Conservation (phyloP, 1,140 invertebrate genomes). For the Pectinophora gossypiella region DNA sequence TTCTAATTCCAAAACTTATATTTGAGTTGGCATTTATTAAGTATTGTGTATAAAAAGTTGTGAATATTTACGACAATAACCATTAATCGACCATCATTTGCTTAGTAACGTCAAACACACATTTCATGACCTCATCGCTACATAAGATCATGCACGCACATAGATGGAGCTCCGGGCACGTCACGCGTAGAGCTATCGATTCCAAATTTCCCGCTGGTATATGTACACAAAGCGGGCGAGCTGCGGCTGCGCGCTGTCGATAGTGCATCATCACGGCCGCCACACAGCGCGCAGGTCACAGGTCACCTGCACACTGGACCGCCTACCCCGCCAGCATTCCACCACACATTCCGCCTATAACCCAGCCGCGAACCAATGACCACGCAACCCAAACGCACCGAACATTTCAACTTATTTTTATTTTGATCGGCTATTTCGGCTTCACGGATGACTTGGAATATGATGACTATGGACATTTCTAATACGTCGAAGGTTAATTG, state of each 20-base stretch:
- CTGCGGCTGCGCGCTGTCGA: conserved; percentile 10
- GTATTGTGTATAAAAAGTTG: no score
- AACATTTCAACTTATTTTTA: neutral
- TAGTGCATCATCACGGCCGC: conserved; percentile 39
- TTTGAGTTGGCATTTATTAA: no score
- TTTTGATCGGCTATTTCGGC: conserved; percentile 7
- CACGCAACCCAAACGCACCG: neutral
- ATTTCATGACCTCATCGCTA: no score
- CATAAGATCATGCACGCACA: no score
- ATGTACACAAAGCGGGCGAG: conserved; percentile 1
- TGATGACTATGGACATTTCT: conserved; percentile 58
- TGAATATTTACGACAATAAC: no score
- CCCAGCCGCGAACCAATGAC: conserved; percentile 21
- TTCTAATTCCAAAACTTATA: no score
- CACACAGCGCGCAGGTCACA: conserved; percentile 55
- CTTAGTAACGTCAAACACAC: no score
- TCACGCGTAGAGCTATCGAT: conserved; percentile 10
- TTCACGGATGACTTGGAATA: conserved; percentile 46
- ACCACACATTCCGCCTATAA: conserved; percentile 42
- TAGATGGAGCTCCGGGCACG: neutral
- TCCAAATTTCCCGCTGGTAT: neutral
- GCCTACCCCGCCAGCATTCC: conserved; percentile 37
- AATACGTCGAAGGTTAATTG: conserved; percentile 66
- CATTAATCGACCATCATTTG: no score
- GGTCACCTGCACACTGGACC: conserved; percentile 44